Conservation (phyloP, 2,113 vertebrate genomes). For the Strigops habroptila region DNA sequence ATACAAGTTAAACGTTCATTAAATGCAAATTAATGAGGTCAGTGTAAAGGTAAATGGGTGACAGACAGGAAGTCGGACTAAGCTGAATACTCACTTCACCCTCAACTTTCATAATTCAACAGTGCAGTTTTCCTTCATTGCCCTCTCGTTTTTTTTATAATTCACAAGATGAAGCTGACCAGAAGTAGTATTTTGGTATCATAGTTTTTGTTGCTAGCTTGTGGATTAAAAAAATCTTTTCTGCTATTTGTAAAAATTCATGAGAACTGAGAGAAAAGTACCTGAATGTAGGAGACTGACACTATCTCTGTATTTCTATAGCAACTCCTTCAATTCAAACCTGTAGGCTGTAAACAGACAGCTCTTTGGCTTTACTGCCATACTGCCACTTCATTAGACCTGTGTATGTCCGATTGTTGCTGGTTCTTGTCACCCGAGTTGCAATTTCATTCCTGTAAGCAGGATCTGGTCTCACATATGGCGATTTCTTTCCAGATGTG, state of each 20-base stretch:
- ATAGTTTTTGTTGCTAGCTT: background rate
- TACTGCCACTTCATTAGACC: background rate
- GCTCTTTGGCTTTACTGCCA: background rate
- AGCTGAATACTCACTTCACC: background rate
- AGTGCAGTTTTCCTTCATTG: background rate
- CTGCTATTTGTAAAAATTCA: background rate
- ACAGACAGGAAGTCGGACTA: background rate
- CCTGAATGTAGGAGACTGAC: background rate
- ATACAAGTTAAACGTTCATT: background rate
- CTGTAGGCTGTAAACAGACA: background rate
- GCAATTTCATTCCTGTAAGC: background rate
- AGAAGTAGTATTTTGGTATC: background rate
- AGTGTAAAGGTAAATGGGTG: background rate
- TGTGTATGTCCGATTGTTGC: background rate
- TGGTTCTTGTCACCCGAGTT: background rate
- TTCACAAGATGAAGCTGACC: background rate
- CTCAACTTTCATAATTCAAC: background rate
- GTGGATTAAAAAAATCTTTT: background rate
- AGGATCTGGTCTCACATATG: fast-evolving
- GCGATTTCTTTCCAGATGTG: background rate
- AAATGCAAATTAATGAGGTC: background rate
- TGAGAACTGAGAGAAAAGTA: background rate
- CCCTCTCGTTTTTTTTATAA: background rate
- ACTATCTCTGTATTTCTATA: background rate
- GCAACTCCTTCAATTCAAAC: background rate